Conservation (phyloP, 2,113 vertebrate species). For the Psittacara wagleri region DNA sequence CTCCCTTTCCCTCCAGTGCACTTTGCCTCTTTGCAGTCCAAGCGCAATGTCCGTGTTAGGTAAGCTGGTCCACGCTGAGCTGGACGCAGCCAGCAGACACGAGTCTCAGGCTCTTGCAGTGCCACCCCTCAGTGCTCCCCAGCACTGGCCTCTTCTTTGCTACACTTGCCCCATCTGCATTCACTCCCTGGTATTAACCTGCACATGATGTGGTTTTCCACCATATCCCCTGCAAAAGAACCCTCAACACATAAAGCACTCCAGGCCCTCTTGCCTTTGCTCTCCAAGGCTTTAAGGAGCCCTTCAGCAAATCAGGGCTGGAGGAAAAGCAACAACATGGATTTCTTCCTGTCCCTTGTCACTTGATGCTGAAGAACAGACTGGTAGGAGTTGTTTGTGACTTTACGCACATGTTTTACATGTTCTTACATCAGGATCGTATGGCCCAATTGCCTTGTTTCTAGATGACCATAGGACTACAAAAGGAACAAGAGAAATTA, state of each 20-base stretch:
- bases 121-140: too few species aligned
- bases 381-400: neutral
- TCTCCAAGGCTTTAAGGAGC: neutral
- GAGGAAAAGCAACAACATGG: rapidly evolving
- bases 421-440: neutral
- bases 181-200: neutral
- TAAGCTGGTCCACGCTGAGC: neutral
- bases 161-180: neutral
- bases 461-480: neutral
- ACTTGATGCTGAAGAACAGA: neutral
- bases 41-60: rapidly evolving
- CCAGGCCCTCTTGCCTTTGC: neutral
- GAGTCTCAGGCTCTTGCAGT: neutral
- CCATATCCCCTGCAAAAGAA: neutral
- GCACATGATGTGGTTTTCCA: neutral
- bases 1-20: neutral
- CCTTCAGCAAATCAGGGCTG: neutral
- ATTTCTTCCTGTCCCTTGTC: neutral
- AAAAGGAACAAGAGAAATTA: neutral
- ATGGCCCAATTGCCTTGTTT: neutral
- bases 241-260: neutral
- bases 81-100: rapidly evolving
- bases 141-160: rapidly evolving
- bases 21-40: neutral
- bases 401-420: neutral